These are phyloP conservation scores for Tympanoctomys barrerae DNA, from an alignment of 2,797 vertebrate genomes.

Conservation along the genomic window DNA sequence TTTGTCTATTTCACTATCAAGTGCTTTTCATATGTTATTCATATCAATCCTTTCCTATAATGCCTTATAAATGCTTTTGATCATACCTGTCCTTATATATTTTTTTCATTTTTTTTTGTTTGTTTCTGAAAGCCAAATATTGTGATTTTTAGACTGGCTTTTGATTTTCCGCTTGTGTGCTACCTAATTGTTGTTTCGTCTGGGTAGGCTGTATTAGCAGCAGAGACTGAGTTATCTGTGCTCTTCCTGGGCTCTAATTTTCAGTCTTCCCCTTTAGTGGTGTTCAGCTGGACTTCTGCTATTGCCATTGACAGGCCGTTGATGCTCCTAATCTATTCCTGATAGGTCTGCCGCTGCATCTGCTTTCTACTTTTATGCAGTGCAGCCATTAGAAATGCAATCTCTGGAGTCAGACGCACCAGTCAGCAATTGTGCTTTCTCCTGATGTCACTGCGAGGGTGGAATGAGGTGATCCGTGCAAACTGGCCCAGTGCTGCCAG, in stretches of 20 bases:
- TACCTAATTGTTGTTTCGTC: not conserved
- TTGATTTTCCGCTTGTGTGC: not conserved
- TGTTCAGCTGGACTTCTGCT: constrained; percentile 36
- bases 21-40: not conserved
- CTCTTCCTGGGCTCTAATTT: not conserved
- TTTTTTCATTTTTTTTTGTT: not conserved
- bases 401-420: not conserved
- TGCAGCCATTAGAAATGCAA: not conserved
- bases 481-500: not conserved
- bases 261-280: not conserved
- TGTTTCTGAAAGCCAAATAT: not conserved
- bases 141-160: not conserved
- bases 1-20: not conserved
- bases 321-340: constrained; percentile 14
- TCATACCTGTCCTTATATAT: not conserved
- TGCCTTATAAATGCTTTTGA: not conserved
- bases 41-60: not conserved
- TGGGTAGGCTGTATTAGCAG: not conserved
- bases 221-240: not conserved
- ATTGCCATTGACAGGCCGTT: not conserved
- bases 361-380: not conserved
- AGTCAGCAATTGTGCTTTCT: not conserved
- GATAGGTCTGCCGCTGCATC: not conserved
- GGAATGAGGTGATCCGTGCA: not conserved
- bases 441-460: not conserved